phyloP scores from a whole-genome alignment of 2,888 invertebrate species.

The Julus scanicus region DNA sequence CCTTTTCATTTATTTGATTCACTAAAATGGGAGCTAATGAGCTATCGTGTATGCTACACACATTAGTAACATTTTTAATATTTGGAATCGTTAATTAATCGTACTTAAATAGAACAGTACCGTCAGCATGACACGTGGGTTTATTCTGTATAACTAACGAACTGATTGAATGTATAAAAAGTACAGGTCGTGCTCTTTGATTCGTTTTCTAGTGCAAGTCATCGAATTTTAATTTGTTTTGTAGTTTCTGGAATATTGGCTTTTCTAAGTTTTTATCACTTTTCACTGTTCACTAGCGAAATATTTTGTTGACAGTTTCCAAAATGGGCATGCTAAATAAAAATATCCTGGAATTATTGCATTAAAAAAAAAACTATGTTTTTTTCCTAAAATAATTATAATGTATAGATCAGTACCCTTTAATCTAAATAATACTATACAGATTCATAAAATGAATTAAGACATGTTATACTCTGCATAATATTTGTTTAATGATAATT shows the following conservation, averaged over 20 bases:
- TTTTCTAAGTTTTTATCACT: background rate
- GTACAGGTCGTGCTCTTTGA: background rate
- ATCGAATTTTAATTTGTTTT: background rate
- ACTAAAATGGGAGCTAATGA: background rate
- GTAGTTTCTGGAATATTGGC: too few relatives aligned
- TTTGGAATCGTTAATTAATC: background rate
- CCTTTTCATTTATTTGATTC: background rate
- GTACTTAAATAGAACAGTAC: background rate
- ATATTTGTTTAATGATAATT: too few relatives aligned
- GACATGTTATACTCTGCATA: too few relatives aligned
- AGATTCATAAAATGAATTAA: too few relatives aligned
- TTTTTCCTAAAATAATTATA: too few relatives aligned
- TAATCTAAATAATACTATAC: too few relatives aligned
- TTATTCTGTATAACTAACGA: background rate
- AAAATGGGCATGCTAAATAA: too few relatives aligned
- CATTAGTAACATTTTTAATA: constrained; percentile 12
- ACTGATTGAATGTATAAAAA: background rate
- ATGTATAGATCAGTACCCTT: too few relatives aligned
- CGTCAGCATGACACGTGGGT: background rate
- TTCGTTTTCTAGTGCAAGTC: background rate
- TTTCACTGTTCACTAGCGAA: background rate
- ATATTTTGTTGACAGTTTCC: too few relatives aligned
- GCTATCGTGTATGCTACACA: background rate
- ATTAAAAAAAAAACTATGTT: too few relatives aligned
- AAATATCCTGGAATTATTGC: too few relatives aligned